Evolutionary conservation across 2,113 vertebrate genomes (phyloP), one percentile per base, ranked within the genome.

Genomic region (Brienomyrus longianalis): DNA sequence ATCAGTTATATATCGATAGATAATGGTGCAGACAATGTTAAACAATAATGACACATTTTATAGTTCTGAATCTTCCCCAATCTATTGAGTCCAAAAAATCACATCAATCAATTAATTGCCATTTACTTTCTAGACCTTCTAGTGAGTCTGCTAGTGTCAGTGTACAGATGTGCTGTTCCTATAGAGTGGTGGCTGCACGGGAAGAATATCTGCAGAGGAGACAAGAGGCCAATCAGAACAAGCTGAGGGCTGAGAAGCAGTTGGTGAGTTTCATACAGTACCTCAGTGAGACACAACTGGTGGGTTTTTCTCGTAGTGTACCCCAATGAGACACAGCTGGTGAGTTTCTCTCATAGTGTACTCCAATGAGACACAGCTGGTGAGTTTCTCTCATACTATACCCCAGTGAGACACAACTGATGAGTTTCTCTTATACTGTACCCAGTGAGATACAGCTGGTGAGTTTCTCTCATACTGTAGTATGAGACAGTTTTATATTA

Each of bases 221-320:
- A 92, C 94, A 94, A 9, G 97, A 98, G 92, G 97, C 97, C 74
- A 95, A 96, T 88, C 96, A 95, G 90, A 97, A 98, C 94, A 99
- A 98, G 91, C 91, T 97, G 92, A 96, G 98, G 94, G 97, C 97
- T 83, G 97, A 99, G 94, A 97, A 97, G 91, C 97, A 98, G 90
- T 93, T 99, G 97, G 97, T 98, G 91, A 94, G 95, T 93, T 23
- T 62, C 62, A 87, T 35, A 51, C 59, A 19, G 45, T 47, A 15
- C 19, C 31, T 7, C 51, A 56, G 31, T 35, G 35, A 74, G 52
- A 39, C 27, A 31, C 31, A 35, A 21, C 51, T 8, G 13, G 31
- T 56, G 8, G 39, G 86, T 87, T 19, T 87, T 39, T 62, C 86
- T 66, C 13, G 43, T 31, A 88, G 23, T 70, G 23, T n/a, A 15